A percentile compares a stretch with the other conserved stretches of the same genome.
phyloP scores from a whole-genome alignment of 1,140 invertebrate species.

The Chionoecetes opilio region DNA sequence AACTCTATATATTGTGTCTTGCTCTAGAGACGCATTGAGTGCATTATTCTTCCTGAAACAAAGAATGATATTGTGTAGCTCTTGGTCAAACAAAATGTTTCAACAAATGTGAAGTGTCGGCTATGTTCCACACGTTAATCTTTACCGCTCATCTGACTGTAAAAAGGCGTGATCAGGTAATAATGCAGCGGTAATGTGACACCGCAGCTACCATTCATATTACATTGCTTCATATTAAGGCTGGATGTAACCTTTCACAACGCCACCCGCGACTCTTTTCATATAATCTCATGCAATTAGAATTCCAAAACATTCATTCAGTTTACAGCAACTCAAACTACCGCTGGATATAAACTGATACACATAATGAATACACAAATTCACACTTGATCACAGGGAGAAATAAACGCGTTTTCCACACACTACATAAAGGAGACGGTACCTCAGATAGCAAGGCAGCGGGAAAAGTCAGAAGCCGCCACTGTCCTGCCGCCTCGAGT shows the following conservation, averaged over 20 bases:
- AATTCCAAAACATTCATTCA: neutral
- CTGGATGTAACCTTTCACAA: neutral
- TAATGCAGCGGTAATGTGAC: slow-evolving; percentile 17
- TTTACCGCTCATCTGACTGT: neutral
- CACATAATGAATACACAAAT: neutral
- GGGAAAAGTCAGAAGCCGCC: no score
- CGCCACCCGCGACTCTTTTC: neutral
- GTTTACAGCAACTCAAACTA: neutral
- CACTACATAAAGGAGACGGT: no score
- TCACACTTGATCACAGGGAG: neutral
- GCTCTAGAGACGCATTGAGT: no score
- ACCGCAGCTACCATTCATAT: neutral
- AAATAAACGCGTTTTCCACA: neutral
- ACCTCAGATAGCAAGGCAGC: no score
- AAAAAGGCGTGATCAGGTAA: neutral
- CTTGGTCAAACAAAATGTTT: neutral
- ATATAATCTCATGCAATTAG: neutral
- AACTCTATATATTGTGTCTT: no score
- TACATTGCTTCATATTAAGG: neutral
- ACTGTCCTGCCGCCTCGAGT: no score
- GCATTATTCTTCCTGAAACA: no score
- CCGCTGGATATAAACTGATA: no score
- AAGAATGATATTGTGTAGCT: neutral
- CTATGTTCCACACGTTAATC: neutral
- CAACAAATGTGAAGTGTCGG: neutral